Evolutionary conservation across 2,888 invertebrate species (phyloP).

Genomic region (Machimus atricapillus): DNA sequence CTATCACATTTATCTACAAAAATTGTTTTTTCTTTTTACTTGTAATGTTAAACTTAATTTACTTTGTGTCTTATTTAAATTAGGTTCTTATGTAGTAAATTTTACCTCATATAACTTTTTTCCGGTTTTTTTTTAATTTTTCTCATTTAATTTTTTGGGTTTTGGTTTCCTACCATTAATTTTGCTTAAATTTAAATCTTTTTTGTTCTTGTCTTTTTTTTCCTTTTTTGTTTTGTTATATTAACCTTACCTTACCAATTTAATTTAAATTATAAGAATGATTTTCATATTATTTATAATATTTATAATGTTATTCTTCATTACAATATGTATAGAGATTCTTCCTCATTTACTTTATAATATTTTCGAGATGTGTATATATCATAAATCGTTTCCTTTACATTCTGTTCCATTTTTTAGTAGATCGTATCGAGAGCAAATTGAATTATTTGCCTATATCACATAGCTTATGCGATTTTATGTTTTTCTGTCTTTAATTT

Average conservation of each 20-base stretch:
- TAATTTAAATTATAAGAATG: conserved; percentile 16
- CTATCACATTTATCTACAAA: conserved; percentile 49
- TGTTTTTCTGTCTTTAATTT: background rate
- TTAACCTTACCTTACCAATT: conserved; percentile 6
- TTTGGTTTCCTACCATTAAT: background rate
- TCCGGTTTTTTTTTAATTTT: background rate
- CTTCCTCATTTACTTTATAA: background rate
- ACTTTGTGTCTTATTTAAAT: conserved; percentile 18
- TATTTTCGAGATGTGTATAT: background rate
- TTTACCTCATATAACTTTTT: conserved; percentile 9
- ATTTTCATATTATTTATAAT: background rate
- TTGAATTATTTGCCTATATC: background rate
- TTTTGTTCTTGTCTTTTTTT: background rate
- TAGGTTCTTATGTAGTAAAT: conserved; percentile 6
- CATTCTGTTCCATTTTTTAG: background rate
- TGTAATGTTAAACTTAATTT: conserved; percentile 7
- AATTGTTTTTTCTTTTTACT: conserved; percentile 43
- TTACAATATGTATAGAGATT: conserved; percentile 27
- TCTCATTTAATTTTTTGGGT: background rate
- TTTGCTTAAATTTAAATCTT: conserved; percentile 2
- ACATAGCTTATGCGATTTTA: background rate
- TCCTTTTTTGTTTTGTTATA: background rate
- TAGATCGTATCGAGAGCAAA: background rate
- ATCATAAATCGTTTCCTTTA: background rate
- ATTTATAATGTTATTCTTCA: conserved; percentile 1